Percentiles rank a stretch among this genome's conserved stretches.
These are phyloP conservation scores for Psittacula echo DNA, from an alignment of 2,797 vertebrate genomes.

Conservation along the genomic window DNA sequence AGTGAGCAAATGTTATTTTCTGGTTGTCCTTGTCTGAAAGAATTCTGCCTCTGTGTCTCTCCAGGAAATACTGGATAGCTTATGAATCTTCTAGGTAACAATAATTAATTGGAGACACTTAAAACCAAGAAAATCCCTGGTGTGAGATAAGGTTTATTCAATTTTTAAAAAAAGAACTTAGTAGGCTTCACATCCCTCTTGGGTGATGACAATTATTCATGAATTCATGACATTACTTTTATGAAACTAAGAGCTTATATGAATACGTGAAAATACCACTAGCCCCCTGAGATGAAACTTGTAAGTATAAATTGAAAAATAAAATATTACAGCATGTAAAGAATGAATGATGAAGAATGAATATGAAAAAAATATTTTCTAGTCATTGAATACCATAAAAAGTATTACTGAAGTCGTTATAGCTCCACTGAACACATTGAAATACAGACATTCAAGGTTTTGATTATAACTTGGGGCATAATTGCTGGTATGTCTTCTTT, in stretches of 20 bases:
- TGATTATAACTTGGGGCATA: neutral
- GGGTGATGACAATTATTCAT: slow-evolving; percentile 2
- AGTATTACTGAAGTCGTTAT: neutral
- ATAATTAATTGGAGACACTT: slow-evolving; percentile 61
- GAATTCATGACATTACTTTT: neutral
- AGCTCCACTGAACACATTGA: neutral
- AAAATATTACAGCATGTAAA: neutral
- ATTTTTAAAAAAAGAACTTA: neutral
- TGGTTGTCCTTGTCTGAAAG: slow-evolving; percentile 1
- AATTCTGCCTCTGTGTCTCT: slow-evolving; percentile 7
- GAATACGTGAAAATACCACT: neutral
- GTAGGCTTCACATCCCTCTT: slow-evolving; percentile 6
- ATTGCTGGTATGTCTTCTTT: neutral
- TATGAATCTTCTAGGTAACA: slow-evolving; percentile 33
- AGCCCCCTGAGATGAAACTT: neutral
- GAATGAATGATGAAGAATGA: neutral
- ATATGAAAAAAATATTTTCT: slow-evolving; percentile 5
- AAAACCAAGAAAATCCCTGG: slow-evolving; percentile 38
- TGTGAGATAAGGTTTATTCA: slow-evolving; percentile 48
- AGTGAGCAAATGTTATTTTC: neutral
- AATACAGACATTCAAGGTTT: neutral
- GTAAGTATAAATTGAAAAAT: neutral
- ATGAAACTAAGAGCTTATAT: neutral
- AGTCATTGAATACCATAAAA: neutral
- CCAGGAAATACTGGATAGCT: slow-evolving; percentile 13